These are phyloP conservation scores for Chaetorhynchus papuensis DNA, from an alignment of 2,113 vertebrate genomes.

Conservation along the genomic window DNA sequence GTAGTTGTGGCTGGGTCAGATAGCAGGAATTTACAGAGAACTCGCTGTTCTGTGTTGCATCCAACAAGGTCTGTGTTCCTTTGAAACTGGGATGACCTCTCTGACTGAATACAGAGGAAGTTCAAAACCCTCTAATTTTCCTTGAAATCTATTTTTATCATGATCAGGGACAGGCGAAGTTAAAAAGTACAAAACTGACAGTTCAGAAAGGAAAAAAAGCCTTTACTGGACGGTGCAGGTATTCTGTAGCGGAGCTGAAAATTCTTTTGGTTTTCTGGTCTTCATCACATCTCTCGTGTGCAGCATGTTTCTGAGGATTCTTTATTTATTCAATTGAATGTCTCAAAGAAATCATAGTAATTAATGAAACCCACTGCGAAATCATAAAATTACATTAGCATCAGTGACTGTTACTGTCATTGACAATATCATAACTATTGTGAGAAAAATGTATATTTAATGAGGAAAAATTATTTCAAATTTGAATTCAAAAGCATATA, in stretches of 20 bases:
- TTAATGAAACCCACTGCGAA: background rate
- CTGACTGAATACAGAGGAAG: background rate
- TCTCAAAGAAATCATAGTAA: background rate
- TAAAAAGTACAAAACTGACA: background rate
- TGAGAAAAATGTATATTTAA: background rate
- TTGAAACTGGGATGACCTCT: background rate
- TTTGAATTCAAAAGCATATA: background rate
- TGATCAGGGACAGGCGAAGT: background rate
- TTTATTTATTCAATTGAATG: background rate
- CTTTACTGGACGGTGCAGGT: background rate
- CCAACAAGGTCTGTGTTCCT: background rate
- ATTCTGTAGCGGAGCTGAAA: background rate
- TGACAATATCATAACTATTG: background rate
- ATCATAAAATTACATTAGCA: background rate
- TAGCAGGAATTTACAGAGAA: background rate
- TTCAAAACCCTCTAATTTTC: slow-evolving; percentile 30
- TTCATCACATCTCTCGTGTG: background rate
- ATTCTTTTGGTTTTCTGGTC: background rate
- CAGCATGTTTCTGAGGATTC: background rate
- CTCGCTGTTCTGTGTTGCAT: background rate
- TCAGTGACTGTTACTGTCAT: background rate
- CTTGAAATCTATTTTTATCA: slow-evolving; percentile 5
- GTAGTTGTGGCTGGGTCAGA: background rate
- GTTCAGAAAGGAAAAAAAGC: background rate
- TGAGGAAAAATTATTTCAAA: background rate